Conservation (phyloP, 2,888 invertebrate species). For the Koerneria pararmatus region DNA sequence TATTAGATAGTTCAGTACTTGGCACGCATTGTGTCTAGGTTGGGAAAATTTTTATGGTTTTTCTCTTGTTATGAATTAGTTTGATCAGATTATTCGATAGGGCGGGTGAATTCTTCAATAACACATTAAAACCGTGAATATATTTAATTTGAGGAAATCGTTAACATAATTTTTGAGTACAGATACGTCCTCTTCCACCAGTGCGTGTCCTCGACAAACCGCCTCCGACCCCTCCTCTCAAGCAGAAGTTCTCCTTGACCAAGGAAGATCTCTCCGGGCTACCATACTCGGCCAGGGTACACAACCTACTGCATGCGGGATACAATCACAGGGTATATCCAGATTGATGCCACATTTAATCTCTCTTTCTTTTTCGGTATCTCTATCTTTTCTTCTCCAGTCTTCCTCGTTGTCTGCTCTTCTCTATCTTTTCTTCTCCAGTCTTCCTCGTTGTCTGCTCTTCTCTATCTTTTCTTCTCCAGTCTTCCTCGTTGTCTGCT, state of each 20-base stretch:
- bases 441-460: background rate
- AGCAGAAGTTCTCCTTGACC: conserved; percentile 46
- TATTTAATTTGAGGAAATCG: no score
- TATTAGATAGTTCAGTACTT: no score
- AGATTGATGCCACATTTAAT: background rate
- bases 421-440: background rate
- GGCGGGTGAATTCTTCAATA: no score
- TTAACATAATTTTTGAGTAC: no score
- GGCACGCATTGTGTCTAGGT: no score
- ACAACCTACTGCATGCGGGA: conserved; percentile 45
- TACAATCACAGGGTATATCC: conserved; percentile 41
- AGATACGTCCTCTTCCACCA: conserved; percentile 53
- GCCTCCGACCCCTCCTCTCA: conserved; percentile 35
- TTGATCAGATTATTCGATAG: no score
- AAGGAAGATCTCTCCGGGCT: conserved; percentile 45
- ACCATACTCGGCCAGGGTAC: conserved; percentile 45
- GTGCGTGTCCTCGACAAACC: conserved; percentile 48
- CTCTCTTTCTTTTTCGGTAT: no score
- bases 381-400: background rate
- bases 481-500: background rate
- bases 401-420: background rate
- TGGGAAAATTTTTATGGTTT: no score
- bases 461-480: background rate
- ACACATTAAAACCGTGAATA: no score
- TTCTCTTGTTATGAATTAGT: no score